phyloP scores from a whole-genome alignment of 1,140 invertebrate species.

The Asbolus verrucosus region DNA sequence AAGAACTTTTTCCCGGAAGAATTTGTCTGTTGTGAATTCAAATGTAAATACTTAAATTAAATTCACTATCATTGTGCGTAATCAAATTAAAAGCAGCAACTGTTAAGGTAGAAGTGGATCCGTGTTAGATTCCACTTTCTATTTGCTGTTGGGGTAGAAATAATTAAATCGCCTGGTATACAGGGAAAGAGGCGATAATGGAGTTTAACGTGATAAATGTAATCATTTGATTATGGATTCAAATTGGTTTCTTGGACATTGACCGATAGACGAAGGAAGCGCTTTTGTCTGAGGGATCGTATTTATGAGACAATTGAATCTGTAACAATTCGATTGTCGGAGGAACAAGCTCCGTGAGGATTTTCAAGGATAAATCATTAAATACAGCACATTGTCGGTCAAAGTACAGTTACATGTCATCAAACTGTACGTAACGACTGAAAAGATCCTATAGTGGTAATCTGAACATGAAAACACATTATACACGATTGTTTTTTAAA shows the following conservation, averaged over 20 bases:
- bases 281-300: conserved; percentile 22
- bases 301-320: not conserved
- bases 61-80: conserved; percentile 38
- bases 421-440: too few species aligned
- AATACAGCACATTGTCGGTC: not conserved
- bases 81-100: conserved; percentile 44
- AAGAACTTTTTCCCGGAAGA: conserved; percentile 12
- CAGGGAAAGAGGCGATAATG: conserved; percentile 28
- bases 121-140: conserved; percentile 36
- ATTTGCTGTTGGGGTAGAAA: conserved; percentile 32
- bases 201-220: conserved; percentile 33
- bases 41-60: conserved; percentile 36
- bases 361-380: conserved; percentile 2
- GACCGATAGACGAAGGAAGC: conserved; percentile 22
- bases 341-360: not conserved
- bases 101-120: conserved; percentile 35
- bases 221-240: conserved; percentile 37
- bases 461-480: conserved; percentile 16
- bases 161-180: conserved; percentile 41
- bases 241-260: conserved; percentile 27
- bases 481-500: conserved; percentile 26
- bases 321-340: not conserved
- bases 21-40: not conserved
- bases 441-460: conserved; percentile 1
- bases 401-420: conserved; percentile 19